These are phyloP conservation scores for Polietes domitor DNA, from an alignment of 2,888 invertebrate species.

Conservation along the genomic window DNA sequence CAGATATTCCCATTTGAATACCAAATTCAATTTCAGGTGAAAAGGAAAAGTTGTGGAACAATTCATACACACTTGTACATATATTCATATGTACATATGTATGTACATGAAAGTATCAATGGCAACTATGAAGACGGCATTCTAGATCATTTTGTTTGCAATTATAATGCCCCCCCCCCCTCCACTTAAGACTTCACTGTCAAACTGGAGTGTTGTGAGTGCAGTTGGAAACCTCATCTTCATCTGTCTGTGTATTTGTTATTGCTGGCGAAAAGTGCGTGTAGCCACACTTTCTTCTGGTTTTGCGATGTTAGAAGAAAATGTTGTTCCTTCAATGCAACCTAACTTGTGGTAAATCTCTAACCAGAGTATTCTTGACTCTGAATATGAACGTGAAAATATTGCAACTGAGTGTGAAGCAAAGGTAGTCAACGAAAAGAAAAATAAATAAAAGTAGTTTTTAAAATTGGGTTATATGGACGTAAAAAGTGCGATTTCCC, in stretches of 20 bases:
- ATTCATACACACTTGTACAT: background rate
- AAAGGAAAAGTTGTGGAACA: background rate
- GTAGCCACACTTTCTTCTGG: background rate
- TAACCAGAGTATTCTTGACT: too few species aligned
- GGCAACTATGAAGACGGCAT: background rate
- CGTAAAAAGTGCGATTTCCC: too few species aligned
- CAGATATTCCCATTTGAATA: background rate
- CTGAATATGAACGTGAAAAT: too few species aligned
- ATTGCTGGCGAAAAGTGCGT: background rate
- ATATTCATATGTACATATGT: too few species aligned
- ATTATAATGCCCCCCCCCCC: background rate
- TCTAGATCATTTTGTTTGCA: background rate
- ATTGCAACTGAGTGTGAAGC: too few species aligned
- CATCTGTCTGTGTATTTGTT: background rate
- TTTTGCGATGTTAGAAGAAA: background rate
- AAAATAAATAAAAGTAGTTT: too few species aligned
- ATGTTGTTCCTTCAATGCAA: too few species aligned
- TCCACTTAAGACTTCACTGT: slow-evolving; percentile 1
- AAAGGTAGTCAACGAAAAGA: too few species aligned
- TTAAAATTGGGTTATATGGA: too few species aligned
- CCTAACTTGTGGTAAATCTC: too few species aligned
- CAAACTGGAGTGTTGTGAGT: background rate
- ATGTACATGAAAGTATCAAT: background rate
- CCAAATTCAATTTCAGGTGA: background rate
- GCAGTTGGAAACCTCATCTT: background rate